phyloP scores from a whole-genome alignment of 1,140 invertebrate genomes.

The Aleiodes sp. region DNA sequence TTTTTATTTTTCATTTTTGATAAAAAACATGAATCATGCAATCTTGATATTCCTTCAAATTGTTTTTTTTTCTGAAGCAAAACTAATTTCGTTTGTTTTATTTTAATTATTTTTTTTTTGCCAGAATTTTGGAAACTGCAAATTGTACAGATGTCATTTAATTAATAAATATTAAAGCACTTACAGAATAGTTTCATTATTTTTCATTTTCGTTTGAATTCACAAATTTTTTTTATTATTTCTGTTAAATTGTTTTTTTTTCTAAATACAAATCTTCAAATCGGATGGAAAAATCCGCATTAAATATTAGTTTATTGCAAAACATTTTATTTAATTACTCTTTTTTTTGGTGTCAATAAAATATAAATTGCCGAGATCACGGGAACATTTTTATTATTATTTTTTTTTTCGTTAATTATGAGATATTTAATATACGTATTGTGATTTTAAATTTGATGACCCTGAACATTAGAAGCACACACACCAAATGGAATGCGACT shows the following conservation, averaged over 20 bases:
- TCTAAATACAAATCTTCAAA: constrained; percentile 23
- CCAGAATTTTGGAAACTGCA: not conserved
- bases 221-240: constrained; percentile 16
- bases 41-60: not conserved
- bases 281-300: constrained; percentile 9
- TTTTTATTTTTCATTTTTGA: too few species aligned
- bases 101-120: too few species aligned
- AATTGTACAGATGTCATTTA: not conserved
- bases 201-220: constrained; percentile 17
- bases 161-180: not conserved
- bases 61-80: too few species aligned
- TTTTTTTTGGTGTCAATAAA: constrained; percentile 30
- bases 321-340: not conserved
- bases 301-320: constrained; percentile 21
- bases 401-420: not conserved
- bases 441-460: constrained; percentile 32
- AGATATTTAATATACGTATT: constrained; percentile 22
- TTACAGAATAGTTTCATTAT: constrained; percentile 18
- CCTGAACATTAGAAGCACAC: constrained; percentile 40
- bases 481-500: constrained; percentile 52
- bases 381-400: constrained; percentile 20
- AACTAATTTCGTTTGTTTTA: too few species aligned
- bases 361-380: constrained; percentile 36
- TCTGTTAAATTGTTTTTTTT: not conserved
- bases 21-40: not conserved